These are phyloP conservation scores for Eleginops maclovinus DNA, from an alignment of 2,113 vertebrate species.

Conservation along the genomic window DNA sequence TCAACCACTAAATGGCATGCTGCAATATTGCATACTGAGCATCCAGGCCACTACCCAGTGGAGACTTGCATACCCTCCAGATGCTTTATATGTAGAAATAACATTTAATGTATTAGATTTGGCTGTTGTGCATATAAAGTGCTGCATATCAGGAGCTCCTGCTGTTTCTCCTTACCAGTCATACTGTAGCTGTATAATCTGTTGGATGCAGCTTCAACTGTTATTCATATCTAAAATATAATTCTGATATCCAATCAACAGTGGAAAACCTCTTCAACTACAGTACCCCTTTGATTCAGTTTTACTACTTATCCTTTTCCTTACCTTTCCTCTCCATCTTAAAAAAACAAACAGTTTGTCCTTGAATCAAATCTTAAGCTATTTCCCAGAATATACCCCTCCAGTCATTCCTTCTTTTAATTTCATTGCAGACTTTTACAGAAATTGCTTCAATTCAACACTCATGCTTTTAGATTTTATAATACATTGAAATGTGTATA, in stretches of 20 bases:
- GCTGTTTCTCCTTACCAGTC: conserved; percentile 42
- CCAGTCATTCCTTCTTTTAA: conserved; percentile 61
- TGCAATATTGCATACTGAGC: conserved; percentile 18
- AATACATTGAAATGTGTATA: conserved; percentile 52
- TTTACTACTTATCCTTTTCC: neutral
- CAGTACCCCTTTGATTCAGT: neutral
- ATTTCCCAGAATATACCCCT: conserved; percentile 44
- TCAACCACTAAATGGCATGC: conserved; percentile 16
- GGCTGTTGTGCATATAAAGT: conserved; percentile 14
- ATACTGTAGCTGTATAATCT: conserved; percentile 31
- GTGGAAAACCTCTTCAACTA: conserved; percentile 14
- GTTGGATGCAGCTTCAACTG: conserved; percentile 19
- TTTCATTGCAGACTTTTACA: conserved; percentile 59
- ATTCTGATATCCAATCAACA: conserved; percentile 19
- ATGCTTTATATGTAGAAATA: conserved; percentile 20
- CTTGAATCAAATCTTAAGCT: conserved; percentile 50
- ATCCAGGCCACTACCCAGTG: conserved; percentile 1
- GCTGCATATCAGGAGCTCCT: conserved; percentile 34
- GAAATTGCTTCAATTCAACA: conserved; percentile 65
- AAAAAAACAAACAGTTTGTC: conserved; percentile 44
- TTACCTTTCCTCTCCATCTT: conserved; percentile 9
- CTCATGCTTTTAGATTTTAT: conserved; percentile 60
- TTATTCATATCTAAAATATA: conserved; percentile 12
- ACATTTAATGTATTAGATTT: conserved; percentile 38
- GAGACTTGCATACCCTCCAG: neutral